Evolutionary conservation across 2,888 invertebrate species (phyloP), one percentile per base, ranked within the genome.

Genomic region (Andrena marginata): DNA sequence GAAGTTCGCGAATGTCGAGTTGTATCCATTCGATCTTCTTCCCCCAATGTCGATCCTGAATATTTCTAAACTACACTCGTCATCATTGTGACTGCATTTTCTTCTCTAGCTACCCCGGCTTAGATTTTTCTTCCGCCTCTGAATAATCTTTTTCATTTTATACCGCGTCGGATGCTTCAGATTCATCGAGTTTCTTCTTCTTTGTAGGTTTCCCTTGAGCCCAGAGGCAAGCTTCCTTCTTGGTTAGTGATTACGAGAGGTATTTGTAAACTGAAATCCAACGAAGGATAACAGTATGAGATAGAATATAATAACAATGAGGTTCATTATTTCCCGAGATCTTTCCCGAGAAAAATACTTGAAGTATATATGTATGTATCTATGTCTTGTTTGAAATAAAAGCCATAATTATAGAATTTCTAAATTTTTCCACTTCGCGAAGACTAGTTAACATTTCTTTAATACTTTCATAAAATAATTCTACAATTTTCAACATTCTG

Each of bases 51-150:
- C 5, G 48, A 20, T 26, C 26, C 42, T 74, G 68, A 63, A 74
- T 73, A 60, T 69, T 49, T 31, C 26, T n/a, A 10, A 77, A 65
- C 65, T 67, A 7, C 20, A 48, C 48, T 59, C 33, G n/a, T 49
- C 59, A 1, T 3, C 13, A 10, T 4, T 29, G 54, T 13, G 67
- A n/a, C 68, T 62, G 26, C 16, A 1, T 48, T 23, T 13, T 5
- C 13, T 5, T 62, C 29, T 8, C 20, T 20, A 13, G 4, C 35
- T 63, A 42, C n/a, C 6, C 13, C 7, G 10, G 5, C 29, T 29
- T 63, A 42, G 23, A 35, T 13, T 10, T 42, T 20, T 16, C 42
- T n/a, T n/a, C 2, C 26, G 0, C 29, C 8, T 8, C 29, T 4
- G 16, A 16, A 29, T 29, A 7, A 29, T 16, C 26, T 51, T 31